Percentiles rank a stretch among this genome's conserved stretches.
phyloP scores from a whole-genome alignment of 2,888 invertebrate genomes.

The Mesochorus sp. region DNA sequence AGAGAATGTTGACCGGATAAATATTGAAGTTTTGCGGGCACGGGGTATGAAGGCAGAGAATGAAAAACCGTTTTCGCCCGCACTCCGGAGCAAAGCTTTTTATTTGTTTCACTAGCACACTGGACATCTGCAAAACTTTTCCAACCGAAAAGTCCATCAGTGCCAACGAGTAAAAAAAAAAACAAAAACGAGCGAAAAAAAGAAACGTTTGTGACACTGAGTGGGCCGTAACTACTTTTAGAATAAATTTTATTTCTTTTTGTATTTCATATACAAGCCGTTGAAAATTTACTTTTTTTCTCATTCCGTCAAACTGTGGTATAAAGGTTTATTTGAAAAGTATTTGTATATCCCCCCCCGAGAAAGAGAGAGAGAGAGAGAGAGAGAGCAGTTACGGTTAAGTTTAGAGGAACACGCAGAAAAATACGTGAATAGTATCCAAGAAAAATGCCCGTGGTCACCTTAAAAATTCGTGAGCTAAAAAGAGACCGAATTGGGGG shows the following conservation, averaged over 20 bases:
- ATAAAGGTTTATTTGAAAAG: not conserved
- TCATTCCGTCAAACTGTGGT: not conserved
- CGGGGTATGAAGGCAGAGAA: too few species aligned
- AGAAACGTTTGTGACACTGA: not conserved
- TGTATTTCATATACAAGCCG: not conserved
- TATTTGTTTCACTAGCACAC: not conserved
- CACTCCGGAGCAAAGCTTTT: conserved; percentile 27
- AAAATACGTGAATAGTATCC: conserved; percentile 9
- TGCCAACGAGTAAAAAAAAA: not conserved
- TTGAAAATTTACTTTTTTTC: not conserved
- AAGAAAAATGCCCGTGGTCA: not conserved
- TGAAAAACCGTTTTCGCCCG: conserved; percentile 50
- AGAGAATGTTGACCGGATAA: conserved; percentile 51
- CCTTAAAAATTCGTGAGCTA: not conserved
- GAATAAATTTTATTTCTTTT: not conserved
- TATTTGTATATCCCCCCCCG: not conserved
- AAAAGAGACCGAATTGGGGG: not conserved
- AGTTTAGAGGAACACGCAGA: not conserved
- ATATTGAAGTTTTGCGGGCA: conserved; percentile 49
- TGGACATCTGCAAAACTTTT: not conserved
- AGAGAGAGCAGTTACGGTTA: not conserved
- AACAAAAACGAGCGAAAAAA: not conserved
- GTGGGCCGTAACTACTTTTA: not conserved
- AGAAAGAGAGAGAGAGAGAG: not conserved
- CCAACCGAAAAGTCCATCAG: not conserved